phyloP scores from a whole-genome alignment of 2,797 vertebrate species.

The Heteromormyrus szaboi region DNA sequence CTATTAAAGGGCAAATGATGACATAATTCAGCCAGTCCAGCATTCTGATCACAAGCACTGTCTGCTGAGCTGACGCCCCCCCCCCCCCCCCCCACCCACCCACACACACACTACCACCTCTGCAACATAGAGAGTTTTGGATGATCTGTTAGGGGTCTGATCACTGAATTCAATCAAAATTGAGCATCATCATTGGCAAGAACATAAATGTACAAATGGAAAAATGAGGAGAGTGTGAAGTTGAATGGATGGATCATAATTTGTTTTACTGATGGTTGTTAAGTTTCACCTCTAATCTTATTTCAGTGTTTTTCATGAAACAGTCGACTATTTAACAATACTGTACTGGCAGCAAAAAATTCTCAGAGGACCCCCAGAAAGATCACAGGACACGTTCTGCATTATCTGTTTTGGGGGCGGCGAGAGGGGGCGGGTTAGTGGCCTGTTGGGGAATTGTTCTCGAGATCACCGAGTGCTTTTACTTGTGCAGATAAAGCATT shows the following conservation, averaged over 20 bases:
- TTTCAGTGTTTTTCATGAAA: neutral
- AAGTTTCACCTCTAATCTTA: neutral
- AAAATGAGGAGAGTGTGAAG: neutral
- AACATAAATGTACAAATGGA: neutral
- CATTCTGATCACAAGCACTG: neutral
- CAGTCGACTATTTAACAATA: neutral
- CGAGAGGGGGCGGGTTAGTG: neutral
- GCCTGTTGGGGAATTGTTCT: neutral
- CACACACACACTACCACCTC: too few species aligned
- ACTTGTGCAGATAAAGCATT: constrained; percentile 16
- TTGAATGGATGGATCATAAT: neutral
- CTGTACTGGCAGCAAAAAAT: neutral
- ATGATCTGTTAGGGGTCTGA: neutral
- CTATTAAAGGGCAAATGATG: neutral
- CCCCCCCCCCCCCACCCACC: neutral
- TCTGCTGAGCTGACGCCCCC: neutral
- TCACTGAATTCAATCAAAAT: neutral
- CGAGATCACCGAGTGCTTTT: neutral
- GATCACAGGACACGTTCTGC: neutral
- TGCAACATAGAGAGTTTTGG: neutral
- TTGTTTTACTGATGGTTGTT: neutral
- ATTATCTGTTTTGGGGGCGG: neutral
- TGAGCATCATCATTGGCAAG: neutral
- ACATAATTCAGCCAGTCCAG: neutral
- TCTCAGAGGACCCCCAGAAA: neutral